These are phyloP conservation scores for Athene cunicularia DNA, from an alignment of 2,113 vertebrate species.

Conservation along the genomic window DNA sequence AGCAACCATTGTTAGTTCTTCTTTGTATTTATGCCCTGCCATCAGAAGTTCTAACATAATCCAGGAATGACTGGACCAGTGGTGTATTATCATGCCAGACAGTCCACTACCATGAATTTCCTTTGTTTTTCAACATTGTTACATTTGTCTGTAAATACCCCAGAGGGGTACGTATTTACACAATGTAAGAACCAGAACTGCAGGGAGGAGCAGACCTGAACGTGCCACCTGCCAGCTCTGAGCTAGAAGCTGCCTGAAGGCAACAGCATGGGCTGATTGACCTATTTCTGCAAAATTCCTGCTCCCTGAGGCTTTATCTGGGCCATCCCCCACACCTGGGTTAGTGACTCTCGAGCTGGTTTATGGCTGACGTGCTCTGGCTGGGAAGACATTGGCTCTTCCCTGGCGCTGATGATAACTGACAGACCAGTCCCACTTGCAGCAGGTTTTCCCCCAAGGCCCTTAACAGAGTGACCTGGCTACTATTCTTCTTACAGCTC, in stretches of 20 bases:
- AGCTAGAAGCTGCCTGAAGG: background rate
- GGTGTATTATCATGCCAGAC: background rate
- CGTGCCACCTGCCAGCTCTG: background rate
- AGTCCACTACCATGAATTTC: background rate
- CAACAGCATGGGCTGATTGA: background rate
- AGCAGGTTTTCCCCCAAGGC: background rate
- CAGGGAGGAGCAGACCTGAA: background rate
- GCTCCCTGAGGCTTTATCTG: background rate
- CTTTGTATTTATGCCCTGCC: background rate
- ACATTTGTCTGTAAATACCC: background rate
- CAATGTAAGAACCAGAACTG: background rate
- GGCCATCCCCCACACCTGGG: fast-evolving
- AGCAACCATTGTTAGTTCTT: background rate
- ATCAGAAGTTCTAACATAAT: background rate
- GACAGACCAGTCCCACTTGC: background rate
- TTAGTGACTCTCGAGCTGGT: background rate
- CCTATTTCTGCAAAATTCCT: fast-evolving
- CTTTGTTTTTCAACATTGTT: background rate
- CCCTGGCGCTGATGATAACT: background rate
- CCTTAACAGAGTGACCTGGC: background rate
- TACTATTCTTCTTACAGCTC: too few relatives aligned
- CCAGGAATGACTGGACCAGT: background rate
- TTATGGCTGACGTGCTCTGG: background rate
- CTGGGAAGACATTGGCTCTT: background rate
- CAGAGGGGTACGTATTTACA: fast-evolving